Evolutionary conservation across 2,797 vertebrate genomes (phyloP).

Genomic region (Falco peregrinus): DNA sequence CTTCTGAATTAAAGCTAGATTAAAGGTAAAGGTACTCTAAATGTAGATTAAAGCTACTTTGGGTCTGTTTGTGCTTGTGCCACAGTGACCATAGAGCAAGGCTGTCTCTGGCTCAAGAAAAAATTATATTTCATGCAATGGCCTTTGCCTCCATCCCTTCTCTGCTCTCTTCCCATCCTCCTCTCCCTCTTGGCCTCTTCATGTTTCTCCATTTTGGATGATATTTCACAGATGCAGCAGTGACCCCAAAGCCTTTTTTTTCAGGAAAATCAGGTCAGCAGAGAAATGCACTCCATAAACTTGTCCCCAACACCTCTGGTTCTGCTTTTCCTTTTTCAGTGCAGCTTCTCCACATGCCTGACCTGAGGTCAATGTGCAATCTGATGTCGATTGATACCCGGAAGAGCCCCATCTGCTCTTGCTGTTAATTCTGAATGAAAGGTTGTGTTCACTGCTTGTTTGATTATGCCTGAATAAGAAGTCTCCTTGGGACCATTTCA

Average conservation of each 20-base stretch:
- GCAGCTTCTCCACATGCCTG: background rate
- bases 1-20: background rate
- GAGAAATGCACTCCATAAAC: background rate
- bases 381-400: background rate
- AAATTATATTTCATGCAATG: background rate
- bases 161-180: background rate
- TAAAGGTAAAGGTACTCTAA: background rate
- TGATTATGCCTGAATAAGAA: conserved; percentile 17
- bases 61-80: background rate
- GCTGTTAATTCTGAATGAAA: background rate
- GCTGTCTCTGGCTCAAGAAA: background rate
- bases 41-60: background rate
- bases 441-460: background rate
- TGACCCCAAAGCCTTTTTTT: background rate
- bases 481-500: background rate
- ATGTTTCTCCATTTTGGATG: background rate
- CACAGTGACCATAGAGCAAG: background rate
- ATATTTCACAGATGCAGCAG: background rate
- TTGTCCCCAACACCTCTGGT: fast-evolving
- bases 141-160: background rate
- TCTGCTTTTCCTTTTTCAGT: background rate
- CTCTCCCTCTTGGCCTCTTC: background rate
- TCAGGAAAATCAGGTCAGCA: background rate
- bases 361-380: background rate
- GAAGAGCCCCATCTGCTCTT: background rate